These are phyloP conservation scores for Encarsia formosa DNA, from an alignment of 2,888 invertebrate species.

Conservation along the genomic window DNA sequence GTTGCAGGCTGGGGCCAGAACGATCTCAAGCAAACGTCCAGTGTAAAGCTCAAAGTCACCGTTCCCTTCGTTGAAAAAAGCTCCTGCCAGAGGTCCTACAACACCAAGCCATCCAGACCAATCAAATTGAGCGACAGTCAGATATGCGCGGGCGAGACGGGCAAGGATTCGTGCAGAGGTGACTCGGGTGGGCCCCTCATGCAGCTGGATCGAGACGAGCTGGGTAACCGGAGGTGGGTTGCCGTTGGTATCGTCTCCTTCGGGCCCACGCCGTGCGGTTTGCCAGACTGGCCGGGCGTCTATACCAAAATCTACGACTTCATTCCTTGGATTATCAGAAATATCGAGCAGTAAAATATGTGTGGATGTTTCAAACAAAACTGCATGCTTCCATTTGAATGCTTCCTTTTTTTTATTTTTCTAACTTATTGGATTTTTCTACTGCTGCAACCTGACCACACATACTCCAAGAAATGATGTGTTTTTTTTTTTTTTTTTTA, in stretches of 20 bases:
- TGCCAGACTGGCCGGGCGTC: constrained; percentile 75
- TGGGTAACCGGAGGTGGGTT: constrained; percentile 47
- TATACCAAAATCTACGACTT: constrained; percentile 72
- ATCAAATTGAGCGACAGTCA: constrained; percentile 28
- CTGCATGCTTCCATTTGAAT: too few species aligned
- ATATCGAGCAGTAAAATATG: too few species aligned
- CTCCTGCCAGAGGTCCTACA: constrained; percentile 57
- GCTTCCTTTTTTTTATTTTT: too few species aligned
- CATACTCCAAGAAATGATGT: too few species aligned
- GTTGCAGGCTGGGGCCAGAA: constrained; percentile 1
- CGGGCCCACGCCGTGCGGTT: constrained; percentile 62
- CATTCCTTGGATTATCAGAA: constrained; percentile 62
- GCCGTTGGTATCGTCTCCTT: constrained; percentile 62
- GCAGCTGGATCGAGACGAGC: constrained; percentile 40
- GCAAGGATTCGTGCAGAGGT: constrained; percentile 70
- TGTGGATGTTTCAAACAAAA: too few species aligned
- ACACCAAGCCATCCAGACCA: too few species aligned
- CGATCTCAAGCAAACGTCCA: constrained; percentile 53
- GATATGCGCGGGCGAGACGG: constrained; percentile 59
- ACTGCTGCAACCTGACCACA: too few species aligned
- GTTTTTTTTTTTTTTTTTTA: too few species aligned
- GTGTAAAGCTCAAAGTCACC: constrained; percentile 56
- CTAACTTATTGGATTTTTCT: too few species aligned
- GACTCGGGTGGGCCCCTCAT: constrained; percentile 77
- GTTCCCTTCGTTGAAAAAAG: constrained; percentile 53